Conservation (phyloP, 2,888 invertebrate species). For the Chromoteleia sp. region DNA sequence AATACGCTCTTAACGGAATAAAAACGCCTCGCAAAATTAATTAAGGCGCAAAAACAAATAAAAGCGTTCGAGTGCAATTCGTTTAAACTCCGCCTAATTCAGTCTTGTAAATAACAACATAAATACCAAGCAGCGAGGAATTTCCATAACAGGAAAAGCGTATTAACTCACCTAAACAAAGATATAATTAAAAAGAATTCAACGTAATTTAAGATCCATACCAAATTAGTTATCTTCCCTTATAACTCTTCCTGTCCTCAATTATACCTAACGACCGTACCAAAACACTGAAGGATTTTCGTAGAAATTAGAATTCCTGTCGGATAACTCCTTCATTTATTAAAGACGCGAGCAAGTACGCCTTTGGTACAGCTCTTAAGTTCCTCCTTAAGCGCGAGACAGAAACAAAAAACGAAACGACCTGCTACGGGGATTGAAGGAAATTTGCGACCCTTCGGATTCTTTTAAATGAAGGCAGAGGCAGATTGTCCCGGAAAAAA, state of each 20-base stretch:
- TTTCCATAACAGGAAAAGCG: constrained; percentile 65
- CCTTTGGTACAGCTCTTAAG: constrained; percentile 41
- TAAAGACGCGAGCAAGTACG: constrained; percentile 41
- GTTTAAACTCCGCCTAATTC: constrained; percentile 64
- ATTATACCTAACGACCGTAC: constrained; percentile 63
- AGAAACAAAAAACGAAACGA: constrained; percentile 42
- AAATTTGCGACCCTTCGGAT: constrained; percentile 56
- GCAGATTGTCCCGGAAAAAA: constrained; percentile 57
- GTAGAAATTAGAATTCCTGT: constrained; percentile 64
- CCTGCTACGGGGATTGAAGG: constrained; percentile 24
- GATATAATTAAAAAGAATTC: constrained; percentile 64
- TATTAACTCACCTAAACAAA: constrained; percentile 67
- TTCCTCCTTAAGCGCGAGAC: constrained; percentile 32
- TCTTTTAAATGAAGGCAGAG: constrained; percentile 43
- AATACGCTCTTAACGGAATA: constrained; percentile 42
- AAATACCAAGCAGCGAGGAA: constrained; percentile 58
- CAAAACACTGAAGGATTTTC: constrained; percentile 60
- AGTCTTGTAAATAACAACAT: constrained; percentile 62
- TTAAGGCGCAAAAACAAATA: constrained; percentile 52
- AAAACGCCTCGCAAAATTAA: constrained; percentile 48
- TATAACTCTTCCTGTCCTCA: constrained; percentile 64
- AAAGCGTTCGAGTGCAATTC: constrained; percentile 64
- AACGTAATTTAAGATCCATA: constrained; percentile 61
- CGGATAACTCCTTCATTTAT: constrained; percentile 68
- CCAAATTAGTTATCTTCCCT: constrained; percentile 65